phyloP scores from a whole-genome alignment of 2,113 vertebrate species.

The Anser brachyrhynchus region DNA sequence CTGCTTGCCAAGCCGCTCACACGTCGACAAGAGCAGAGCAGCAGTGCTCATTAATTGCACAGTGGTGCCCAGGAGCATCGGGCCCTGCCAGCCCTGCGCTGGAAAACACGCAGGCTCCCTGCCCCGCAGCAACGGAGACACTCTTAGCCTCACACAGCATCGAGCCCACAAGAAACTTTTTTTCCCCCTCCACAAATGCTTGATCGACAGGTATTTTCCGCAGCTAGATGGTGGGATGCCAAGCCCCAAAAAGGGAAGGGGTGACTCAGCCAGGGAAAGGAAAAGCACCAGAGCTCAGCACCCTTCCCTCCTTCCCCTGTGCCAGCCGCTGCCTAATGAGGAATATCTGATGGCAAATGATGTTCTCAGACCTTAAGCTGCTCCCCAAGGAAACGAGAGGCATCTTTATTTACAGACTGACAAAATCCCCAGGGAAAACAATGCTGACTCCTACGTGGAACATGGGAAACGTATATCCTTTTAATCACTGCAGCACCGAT shows the following conservation, averaged over 20 bases:
- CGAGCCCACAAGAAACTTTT: neutral
- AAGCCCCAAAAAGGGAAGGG: neutral
- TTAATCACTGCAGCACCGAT: constrained; percentile 14
- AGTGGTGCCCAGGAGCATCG: neutral
- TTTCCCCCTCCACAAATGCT: neutral
- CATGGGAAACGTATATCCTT: neutral
- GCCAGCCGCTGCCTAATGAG: neutral
- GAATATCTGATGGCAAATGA: neutral
- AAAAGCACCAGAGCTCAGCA: neutral
- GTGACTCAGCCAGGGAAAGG: neutral
- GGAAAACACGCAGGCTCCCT: neutral
- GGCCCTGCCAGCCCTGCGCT: neutral
- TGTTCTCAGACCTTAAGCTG: constrained; percentile 6
- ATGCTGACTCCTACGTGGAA: neutral
- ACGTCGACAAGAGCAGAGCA: neutral
- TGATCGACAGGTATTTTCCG: neutral
- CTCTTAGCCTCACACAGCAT: neutral
- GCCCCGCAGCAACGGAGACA: neutral
- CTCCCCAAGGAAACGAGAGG: constrained; percentile 6
- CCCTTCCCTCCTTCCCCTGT: neutral
- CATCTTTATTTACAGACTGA: constrained; percentile 48
- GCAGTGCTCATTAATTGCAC: neutral
- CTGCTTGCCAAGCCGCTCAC: neutral
- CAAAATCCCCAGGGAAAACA: neutral
- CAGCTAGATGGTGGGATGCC: neutral